Conservation (phyloP, 2,888 invertebrate genomes). For the Drosophila paramelanica region DNA sequence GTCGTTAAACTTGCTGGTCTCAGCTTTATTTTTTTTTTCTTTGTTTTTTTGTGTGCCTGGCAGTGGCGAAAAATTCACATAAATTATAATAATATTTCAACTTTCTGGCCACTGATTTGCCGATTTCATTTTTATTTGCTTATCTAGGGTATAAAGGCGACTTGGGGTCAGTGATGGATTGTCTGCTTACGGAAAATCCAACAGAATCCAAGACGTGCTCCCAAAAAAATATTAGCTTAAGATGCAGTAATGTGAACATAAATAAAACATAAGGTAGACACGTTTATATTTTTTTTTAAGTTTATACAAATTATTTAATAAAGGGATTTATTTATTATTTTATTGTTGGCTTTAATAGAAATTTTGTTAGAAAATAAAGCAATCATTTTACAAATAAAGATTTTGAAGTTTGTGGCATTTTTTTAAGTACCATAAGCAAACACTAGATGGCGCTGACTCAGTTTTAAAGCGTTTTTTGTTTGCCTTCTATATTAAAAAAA, state of each 20-base stretch:
- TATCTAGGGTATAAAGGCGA: constrained; percentile 19
- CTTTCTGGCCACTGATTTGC: constrained; percentile 31
- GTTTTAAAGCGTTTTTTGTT: too few relatives aligned
- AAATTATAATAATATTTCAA: constrained; percentile 60
- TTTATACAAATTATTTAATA: not conserved
- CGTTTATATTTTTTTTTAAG: not conserved
- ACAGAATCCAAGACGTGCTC: not conserved
- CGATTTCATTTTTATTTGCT: constrained; percentile 11
- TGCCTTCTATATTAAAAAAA: not conserved
- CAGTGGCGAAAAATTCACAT: constrained; percentile 50
- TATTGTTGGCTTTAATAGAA: too few relatives aligned
- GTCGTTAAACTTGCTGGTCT: constrained; percentile 54
- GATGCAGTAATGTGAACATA: not conserved
- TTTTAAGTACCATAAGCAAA: too few relatives aligned
- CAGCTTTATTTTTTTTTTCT: constrained; percentile 27
- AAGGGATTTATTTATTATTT: too few relatives aligned
- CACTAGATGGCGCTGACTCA: too few relatives aligned
- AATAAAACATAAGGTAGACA: not conserved
- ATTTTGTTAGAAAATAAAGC: not conserved
- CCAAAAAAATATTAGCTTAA: not conserved
- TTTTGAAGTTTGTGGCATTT: too few relatives aligned
- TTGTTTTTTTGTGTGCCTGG: constrained; percentile 21
- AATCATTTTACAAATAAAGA: not conserved
- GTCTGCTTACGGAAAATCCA: not conserved
- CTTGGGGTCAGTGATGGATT: not conserved